A percentile compares a stretch with the other conserved stretches of the same genome.
These are phyloP conservation scores for Pelobates fuscus DNA, from an alignment of 2,113 vertebrate species.

Conservation along the genomic window DNA sequence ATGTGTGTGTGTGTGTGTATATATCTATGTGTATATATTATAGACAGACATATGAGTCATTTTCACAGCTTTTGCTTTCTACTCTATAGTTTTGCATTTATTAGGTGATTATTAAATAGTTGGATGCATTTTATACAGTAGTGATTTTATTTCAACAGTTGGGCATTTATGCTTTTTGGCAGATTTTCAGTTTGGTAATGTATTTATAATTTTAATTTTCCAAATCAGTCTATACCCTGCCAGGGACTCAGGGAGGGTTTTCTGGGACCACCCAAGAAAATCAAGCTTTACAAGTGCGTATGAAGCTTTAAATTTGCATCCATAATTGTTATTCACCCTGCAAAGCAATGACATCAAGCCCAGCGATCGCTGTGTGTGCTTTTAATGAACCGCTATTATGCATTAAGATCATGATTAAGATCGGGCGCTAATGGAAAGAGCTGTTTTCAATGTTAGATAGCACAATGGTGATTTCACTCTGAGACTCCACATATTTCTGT, in stretches of 20 bases:
- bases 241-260: no score
- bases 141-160: background rate
- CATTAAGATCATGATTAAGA: conserved; percentile 21
- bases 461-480: conserved; percentile 30
- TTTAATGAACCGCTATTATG: conserved; percentile 36
- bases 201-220: background rate
- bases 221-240: background rate
- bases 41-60: no score
- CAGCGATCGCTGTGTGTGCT: conserved; percentile 7
- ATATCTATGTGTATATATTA: no score
- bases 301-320: conserved; percentile 1
- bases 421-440: conserved; percentile 32
- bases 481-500: conserved; percentile 31
- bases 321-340: conserved; percentile 20
- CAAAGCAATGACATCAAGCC: conserved; percentile 27
- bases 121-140: no score
- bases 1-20: no score
- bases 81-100: no score
- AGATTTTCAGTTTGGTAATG: background rate
- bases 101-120: no score
- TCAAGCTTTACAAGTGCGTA: conserved; percentile 1
- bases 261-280: background rate
- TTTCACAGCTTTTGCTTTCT: no score
- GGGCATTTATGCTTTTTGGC: background rate
- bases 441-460: conserved; percentile 36